Evolutionary conservation across 2,113 vertebrate genomes (phyloP).

Genomic region (Melanotaenia duboulayi): DNA sequence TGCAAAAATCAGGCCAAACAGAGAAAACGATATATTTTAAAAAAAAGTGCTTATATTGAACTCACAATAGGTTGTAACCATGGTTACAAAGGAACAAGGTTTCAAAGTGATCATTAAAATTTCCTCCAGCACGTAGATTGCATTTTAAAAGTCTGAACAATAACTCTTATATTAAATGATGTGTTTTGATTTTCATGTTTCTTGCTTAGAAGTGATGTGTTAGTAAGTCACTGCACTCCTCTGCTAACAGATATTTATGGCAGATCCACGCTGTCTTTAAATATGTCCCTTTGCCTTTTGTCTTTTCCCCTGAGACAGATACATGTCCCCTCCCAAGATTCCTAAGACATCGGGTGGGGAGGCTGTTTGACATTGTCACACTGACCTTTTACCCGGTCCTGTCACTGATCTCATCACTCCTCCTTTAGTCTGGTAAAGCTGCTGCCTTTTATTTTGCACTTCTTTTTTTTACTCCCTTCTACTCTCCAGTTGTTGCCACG

Average conservation of each 20-base stretch:
- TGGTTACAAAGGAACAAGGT: no score
- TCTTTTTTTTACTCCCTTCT: neutral
- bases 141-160: no score
- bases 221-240: neutral
- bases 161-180: neutral
- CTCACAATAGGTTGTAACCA: no score
- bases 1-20: no score
- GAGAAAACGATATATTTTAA: no score
- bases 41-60: no score
- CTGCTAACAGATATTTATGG: constrained; percentile 44
- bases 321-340: constrained; percentile 28
- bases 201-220: neutral
- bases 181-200: neutral
- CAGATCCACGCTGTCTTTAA: constrained; percentile 20
- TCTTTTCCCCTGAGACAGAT: constrained; percentile 29
- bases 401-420: constrained; percentile 55
- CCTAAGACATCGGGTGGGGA: constrained; percentile 20
- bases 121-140: no score
- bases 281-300: constrained; percentile 2
- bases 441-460: constrained; percentile 17
- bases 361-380: constrained; percentile 46
- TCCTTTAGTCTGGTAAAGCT: constrained; percentile 15
- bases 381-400: constrained; percentile 53
- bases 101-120: no score
- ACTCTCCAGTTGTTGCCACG: neutral